Base-by-base conservation (phyloP, 2,113 vertebrate species). In the Hippocampus abdominalis region DNA sequence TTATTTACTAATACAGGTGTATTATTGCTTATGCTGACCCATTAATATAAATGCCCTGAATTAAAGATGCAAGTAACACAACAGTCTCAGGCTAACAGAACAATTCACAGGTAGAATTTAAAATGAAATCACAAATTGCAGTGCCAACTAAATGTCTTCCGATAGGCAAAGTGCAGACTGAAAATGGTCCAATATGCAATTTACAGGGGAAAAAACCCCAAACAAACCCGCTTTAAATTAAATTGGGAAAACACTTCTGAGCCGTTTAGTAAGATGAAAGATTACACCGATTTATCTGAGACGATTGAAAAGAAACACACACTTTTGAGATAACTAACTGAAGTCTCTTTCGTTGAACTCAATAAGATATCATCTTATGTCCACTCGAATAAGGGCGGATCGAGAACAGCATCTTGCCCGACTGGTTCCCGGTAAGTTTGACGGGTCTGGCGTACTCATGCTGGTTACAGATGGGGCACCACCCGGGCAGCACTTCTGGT, bases 401-500 rank as follows among this genome's bases (percentile, higher is more conserved):
- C 79, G 71, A 62, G 73, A 80, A 74, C 61, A 83, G 74, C 75
- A 74, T 69, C 72, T 81, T 66, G 65, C 83, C 82, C 80, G 69
- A 72, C 75, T 80, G 71, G 74, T 77, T 85, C 73, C 86, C 86
- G 29, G 11, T 18, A 61, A 83, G 68, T 82, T 18, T 72, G 88
- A 73, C 85, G 89, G 84, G 79, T 83, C 82, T 79, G 84, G 87
- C 89, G 86, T 82, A 87, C 87, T 92, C 95, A 94, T 94, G 91
- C 92, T 93, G 89, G 89, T 84, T 77, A 83, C 83, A 90, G 80
- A 78, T 85, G 82, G 86, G 63, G 89, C 91, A 81, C 91, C 89
- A 68, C 91, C 89, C 83, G 86, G 82, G 87, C 91, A 89, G 92
- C 92, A 92, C 88, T 91, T 88, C 89, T 89, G 90, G 86, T 89